Evolutionary conservation across 1,140 invertebrate species (phyloP), one percentile per base, ranked within the genome.

Genomic region (Meloidogyne hapla): DNA sequence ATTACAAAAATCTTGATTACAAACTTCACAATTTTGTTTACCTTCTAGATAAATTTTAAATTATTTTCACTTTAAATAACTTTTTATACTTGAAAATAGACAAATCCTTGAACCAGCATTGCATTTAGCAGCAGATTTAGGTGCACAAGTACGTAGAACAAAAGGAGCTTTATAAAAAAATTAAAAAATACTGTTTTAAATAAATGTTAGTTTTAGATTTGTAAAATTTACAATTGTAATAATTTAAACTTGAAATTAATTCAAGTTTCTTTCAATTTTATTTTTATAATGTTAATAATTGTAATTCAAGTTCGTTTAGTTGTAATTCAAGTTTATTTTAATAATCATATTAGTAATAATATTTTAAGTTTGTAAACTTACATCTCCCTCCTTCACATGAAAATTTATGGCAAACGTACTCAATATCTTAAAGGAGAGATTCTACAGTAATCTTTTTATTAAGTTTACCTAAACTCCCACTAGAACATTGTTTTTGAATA

Each of bases 371-470:
- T n/a, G 8, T n/a, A 21, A 13, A 73, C 56, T 28, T 63, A 73
- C 71, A 73, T 73, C 71, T 21, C 0, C 71, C 71, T 9, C 56
- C 71, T 1, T 25, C 56, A 13, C 71, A 73, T 1, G 71, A 63
- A 38, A 64, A 73, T 64, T 73, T 73, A 23, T 73, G 71, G 38
- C 71, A 73, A 5, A 73, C 71, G 10, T 73, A 73, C 18, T 73
- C 56, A n/a, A 73, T 33, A 40, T 73, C 71, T 73, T n/a, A 56
- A 73, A 64, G 3, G 12, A 28, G 8, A n/a, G 4, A 23, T 63
- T 38, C 21, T 26, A 12, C 38, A 25, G 33, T 33, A 33, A 63
- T 72, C n/a, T n/a, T n/a, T n/a, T 10, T 13, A 28, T 62, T 72
- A 18, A 21, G 18, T 56, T 48, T 18, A 73, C 71, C 71, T 25